Base-by-base conservation (phyloP, 2,888 invertebrate genomes). In the Thymelicus lineola region DNA sequence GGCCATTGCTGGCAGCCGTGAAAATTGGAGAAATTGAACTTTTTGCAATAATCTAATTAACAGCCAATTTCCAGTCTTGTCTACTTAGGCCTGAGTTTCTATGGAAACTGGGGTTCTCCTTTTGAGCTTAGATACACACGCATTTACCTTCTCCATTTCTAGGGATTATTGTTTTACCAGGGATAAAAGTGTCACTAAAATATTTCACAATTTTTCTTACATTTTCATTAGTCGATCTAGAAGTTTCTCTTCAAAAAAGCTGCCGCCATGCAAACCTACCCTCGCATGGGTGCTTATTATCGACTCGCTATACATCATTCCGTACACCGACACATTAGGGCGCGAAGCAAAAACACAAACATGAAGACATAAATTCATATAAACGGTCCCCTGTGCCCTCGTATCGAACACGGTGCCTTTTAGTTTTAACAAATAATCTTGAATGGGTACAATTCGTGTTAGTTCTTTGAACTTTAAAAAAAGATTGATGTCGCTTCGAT, bases 321-420 rank as follows among this genome's bases (percentile, higher is more conserved):
- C 10, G 58, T 68, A 67, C 67, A 61, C 67, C 61, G 36, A 68
- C 67, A 71, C 73, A 64, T 68, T 57, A 70, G 71, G 72, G 69
- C 67, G 72, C 28, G 70, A 46, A 72, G 75, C 75, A 75, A 76
- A 75, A 73, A 72, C 68, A 71, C 71, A 64, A 74, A 73, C 75
- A 75, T 74, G 69, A 72, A 75, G 73, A 73, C 71, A 73, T 73
- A 71, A 73, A 71, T 71, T 66, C 70, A 50, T 53, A 61, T 61
- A 67, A 67, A 61, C 60, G 46, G 66, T n/a, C 66, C 67, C 67
- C 35, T 45, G 55, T 35, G 53, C 35, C 53, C 15, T 15, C 48
- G 35, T 66, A 53, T 20, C 20, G 10, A 20, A 17, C 53, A 36
- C 65, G 70, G 70, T 15, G 35, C 65, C 65, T 70, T 64, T 50